Base-by-base conservation (phyloP, 2,888 invertebrate species). In the Agriopis leucophaearia region DNA sequence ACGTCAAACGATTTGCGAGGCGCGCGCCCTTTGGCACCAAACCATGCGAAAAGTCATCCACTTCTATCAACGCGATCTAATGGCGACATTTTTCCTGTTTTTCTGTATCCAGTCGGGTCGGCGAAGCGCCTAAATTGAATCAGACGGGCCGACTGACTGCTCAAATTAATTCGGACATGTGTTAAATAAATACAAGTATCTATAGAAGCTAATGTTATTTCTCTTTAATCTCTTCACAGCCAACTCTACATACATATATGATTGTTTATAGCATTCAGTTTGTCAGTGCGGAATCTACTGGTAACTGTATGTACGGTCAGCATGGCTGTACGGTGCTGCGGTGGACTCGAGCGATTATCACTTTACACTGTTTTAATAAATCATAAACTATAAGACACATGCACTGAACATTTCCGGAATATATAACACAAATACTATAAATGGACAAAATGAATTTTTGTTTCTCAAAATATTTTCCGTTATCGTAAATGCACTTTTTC, bases 1-100 rank as follows among this genome's bases (percentile, higher is more conserved):
- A 58, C 50, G 59, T 59, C 59, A 59, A 59, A 54, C 44, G 35
- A 13, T 9, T 86, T 82, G 81, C 79, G 86, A 87, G 78, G 74
- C 86, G 87, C 79, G 74, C 86, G 88, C 92, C 89, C 93, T 94
- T 94, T 94, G 93, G 91, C 87, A 80, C 79, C 83, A 88, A 91
- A 81, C 89, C 92, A 92, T 92, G 92, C 92, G 93, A 85, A 86
- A 89, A 89, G 89, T 93, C 91, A 93, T 92, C 90, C 93, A 91
- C 91, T 92, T 15, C 35, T 92, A 90, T 88, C 88, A 86, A 83
- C 88, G 86, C 87, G 90, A 92, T 92, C 91, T 90, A 88, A 88
- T 88, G 86, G 84, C 83, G 88, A 86, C 88, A 90, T 92, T 94
- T 94, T 94, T 94, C 89, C 84, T 89, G 88, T 91, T 94, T 93